Conservation (phyloP, 2,797 vertebrate species). For the Scyliorhinus canicula region DNA sequence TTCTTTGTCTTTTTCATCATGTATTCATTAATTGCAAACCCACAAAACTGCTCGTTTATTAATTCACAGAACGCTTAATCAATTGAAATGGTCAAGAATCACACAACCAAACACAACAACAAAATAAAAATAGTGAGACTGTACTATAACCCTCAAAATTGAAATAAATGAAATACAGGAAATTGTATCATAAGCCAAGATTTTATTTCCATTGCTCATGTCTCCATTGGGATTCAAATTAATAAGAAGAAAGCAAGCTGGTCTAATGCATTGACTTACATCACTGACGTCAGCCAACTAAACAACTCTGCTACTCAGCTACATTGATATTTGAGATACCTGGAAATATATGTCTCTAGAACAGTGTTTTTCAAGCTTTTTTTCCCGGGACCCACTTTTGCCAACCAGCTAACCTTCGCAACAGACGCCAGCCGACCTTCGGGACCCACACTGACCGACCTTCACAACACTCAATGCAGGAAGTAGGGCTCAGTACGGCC, state of each 20-base stretch:
- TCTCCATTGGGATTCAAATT: not conserved
- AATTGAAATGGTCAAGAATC: not conserved
- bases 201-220: not conserved
- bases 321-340: not conserved
- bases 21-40: not conserved
- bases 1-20: not conserved
- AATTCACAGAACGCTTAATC: not conserved
- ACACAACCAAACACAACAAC: not conserved
- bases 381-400: too few relatives aligned
- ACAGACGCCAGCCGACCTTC: too few relatives aligned
- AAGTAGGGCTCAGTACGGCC: too few relatives aligned
- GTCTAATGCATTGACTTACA: not conserved
- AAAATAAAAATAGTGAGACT: not conserved
- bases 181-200: not conserved
- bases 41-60: not conserved
- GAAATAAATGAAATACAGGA: not conserved
- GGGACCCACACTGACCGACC: too few relatives aligned
- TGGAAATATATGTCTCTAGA: not conserved
- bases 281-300: not conserved
- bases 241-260: not conserved
- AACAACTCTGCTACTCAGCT: not conserved
- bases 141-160: not conserved
- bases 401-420: too few relatives aligned
- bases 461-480: too few relatives aligned
- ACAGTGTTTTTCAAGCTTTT: too few relatives aligned